Conservation (phyloP, 1,140 invertebrate species). For the Epicauta chinensis region DNA sequence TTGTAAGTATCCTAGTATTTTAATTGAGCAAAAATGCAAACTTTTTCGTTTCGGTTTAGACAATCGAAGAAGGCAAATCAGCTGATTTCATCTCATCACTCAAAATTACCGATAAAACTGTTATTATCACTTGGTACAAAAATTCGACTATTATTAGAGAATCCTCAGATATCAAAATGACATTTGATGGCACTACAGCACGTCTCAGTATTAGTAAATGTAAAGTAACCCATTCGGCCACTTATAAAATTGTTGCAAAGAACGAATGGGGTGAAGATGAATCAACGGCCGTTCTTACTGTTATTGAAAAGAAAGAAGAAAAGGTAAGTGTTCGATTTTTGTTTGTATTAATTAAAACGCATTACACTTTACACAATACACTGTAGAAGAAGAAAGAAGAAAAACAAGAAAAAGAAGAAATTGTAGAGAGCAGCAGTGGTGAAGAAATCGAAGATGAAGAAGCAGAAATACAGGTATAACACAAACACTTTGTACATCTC, state of each 20-base stretch:
- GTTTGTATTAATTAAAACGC: not conserved
- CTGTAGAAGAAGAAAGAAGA: constrained; percentile 16
- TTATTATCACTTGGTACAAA: constrained; percentile 82
- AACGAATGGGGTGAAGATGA: constrained; percentile 82
- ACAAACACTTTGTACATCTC: not conserved
- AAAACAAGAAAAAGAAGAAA: constrained; percentile 34
- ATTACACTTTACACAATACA: not conserved
- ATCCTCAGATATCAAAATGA: constrained; percentile 59
- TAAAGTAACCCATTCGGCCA: constrained; percentile 62
- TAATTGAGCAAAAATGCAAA: not conserved
- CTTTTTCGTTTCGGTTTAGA: constrained; percentile 43
- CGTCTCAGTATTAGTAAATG: constrained; percentile 65
- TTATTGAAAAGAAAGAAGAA: constrained; percentile 50
- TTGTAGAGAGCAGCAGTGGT: constrained; percentile 9
- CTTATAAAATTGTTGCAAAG: constrained; percentile 71
- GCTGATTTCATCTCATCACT: constrained; percentile 71
- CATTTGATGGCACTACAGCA: constrained; percentile 76
- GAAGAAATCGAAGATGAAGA: constrained; percentile 25
- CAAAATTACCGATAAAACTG: constrained; percentile 65
- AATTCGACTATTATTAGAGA: constrained; percentile 67
- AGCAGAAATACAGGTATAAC: constrained; percentile 10
- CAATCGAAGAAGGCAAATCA: constrained; percentile 67
- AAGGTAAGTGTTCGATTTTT: constrained; percentile 15
- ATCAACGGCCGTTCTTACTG: constrained; percentile 66
- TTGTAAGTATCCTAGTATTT: constrained; percentile 52